Evolutionary conservation across 2,797 vertebrate species (phyloP), one percentile per base, ranked within the genome.

Genomic region (Naso thynnoides): DNA sequence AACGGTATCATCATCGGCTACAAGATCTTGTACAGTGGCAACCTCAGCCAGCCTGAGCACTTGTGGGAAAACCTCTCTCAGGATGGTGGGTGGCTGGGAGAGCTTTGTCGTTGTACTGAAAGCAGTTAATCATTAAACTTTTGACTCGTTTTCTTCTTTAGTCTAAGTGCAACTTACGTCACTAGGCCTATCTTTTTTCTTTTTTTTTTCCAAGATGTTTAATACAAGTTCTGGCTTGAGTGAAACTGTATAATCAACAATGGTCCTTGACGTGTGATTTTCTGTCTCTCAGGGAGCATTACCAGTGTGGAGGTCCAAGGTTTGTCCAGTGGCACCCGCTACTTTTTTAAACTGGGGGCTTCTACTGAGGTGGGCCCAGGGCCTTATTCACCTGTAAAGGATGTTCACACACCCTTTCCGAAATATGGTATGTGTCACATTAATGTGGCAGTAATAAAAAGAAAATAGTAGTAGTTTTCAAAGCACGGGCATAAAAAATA

Each of bases 341-440:
- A 99, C 86, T 99, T 96, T 92, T 98, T 99, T 92, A 99, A 98
- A 92, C 93, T 99, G 92, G 95, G 96, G 39, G 97, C 98, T 0
- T 96, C 96, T 77, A 99, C 97, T 0, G 94, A 96, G 4, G 93
- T 97, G 82, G 98, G 97, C 14, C 93, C 94, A 0, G 98, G 98
- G 36, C 98, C 98, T 3, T 99, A 95, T 81, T 97, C 97, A 1
- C 89, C 88, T 0, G 81, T 97, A 31, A 96, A 96, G 87, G 97
- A 97, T 21, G 95, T 98, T 67, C 95, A 96, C 76, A 97, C 95
- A 1, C 93, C 96, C 1, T 87, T 91, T 49, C 94, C 95, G 49
- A 93, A 91, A 81, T 85, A 95, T 44, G 94, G 94, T 95, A 80
- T 48, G 88, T 87, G 29, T 47, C 23, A 39, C 53, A 18, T 16